Evolutionary conservation across 2,888 invertebrate species (phyloP), one percentile per base, ranked within the genome.

Genomic region (Phorcus lineatus): DNA sequence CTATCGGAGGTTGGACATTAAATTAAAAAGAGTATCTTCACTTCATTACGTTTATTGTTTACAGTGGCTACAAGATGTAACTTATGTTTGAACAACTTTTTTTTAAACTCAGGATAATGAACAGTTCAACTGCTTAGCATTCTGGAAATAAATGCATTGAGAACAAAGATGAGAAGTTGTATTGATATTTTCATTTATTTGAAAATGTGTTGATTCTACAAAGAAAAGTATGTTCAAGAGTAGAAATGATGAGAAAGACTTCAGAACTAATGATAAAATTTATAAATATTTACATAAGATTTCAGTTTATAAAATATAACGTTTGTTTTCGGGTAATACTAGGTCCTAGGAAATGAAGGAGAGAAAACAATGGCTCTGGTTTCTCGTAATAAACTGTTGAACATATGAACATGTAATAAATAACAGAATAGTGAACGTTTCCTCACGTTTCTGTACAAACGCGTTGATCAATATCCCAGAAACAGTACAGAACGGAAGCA

Each of bases 321-420:
- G 62, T 70, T 70, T 70, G 70, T 36, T 70, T 70, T 70, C 70
- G n/a, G 28, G 28, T 62, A 70, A 70, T 70, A 70, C 70, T 36
- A 70, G 28, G 40, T 36, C 28, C 70, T 40, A 70, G 11, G 40
- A 70, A 70, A 36, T 70, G 19, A 57, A 19, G 36, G 36, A 70
- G 70, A 31, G 70, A 70, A 70, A 70, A 70, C 70, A 70, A 70
- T 31, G 24, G 24, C 28, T 28, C 28, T 62, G 19, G 40, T 36
- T 70, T 70, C 36, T 36, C 70, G 36, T 70, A 36, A 70, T 70
- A 70, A 70, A 47, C 47, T 47, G 6, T 47, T 47, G 47, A 47
- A 70, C 70, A 70, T 70, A 70, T 70, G 70, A 70, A 70, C 70
- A 70, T 70, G 70, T 70, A 70, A 70, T 70, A 70, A 70, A 70